Conservation (phyloP, 64 coral and sea anemone species). For the Montipora foliosa region DNA sequence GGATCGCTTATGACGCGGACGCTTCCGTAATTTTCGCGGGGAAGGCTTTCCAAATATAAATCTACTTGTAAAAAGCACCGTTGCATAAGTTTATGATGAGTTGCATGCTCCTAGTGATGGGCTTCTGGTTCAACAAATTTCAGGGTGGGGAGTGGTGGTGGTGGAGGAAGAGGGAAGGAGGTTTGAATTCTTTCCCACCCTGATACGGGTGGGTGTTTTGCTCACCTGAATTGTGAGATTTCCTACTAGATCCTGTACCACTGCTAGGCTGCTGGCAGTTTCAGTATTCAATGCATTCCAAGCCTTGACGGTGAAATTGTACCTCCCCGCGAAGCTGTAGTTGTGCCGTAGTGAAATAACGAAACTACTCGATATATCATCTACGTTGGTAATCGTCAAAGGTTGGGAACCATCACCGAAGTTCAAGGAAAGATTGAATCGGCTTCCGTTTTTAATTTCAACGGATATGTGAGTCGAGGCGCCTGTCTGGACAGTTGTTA, state of each 20-base stretch:
- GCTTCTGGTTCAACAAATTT: too few species aligned
- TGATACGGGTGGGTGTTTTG: not conserved
- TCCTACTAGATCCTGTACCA: constrained; percentile 21
- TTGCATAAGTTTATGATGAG: too few species aligned
- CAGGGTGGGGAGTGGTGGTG: too few species aligned
- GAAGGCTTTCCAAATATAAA: too few species aligned
- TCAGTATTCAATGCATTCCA: constrained; percentile 28
- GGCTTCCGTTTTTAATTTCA: constrained; percentile 48
- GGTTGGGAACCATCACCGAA: constrained; percentile 18
- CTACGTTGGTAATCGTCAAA: not conserved
- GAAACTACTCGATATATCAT: constrained; percentile 31
- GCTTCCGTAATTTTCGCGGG: too few species aligned
- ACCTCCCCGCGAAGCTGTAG: constrained; percentile 41
- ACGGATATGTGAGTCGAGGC: constrained; percentile 19
- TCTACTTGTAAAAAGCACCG: too few species aligned
- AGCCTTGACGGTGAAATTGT: constrained; percentile 44
- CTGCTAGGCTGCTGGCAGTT: constrained; percentile 4
- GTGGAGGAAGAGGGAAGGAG: too few species aligned
- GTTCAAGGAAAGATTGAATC: constrained; percentile 10
- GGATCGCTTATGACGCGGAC: too few species aligned
- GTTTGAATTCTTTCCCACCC: too few species aligned
- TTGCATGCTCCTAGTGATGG: too few species aligned
- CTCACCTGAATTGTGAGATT: constrained; percentile 65
- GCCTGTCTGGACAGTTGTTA: constrained; percentile 19
- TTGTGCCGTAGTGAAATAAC: constrained; percentile 65